A percentile compares a stretch with the other conserved stretches of the same genome.
Conservation (phyloP, 2,888 invertebrate species). For the Argynnis bischoffii region DNA sequence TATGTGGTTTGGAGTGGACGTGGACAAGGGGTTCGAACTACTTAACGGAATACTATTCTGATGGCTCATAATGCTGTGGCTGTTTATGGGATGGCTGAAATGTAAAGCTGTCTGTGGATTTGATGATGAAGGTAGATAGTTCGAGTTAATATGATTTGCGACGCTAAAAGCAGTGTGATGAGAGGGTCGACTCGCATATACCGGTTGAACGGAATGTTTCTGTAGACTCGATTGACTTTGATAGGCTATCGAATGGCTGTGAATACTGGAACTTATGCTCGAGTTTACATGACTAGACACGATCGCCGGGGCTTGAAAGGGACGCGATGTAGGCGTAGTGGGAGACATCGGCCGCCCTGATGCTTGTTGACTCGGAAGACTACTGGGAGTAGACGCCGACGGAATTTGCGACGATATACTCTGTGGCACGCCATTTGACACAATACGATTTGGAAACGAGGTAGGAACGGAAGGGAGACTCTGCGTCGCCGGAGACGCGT, state of each 20-base stretch:
- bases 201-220: constrained; percentile 77
- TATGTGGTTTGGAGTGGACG: constrained; percentile 61
- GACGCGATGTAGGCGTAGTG: constrained; percentile 64
- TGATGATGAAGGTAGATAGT: constrained; percentile 78
- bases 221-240: constrained; percentile 75
- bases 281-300: constrained; percentile 81
- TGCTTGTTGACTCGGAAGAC: constrained; percentile 72
- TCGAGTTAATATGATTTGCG: constrained; percentile 75
- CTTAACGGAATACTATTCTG: constrained; percentile 60
- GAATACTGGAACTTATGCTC: constrained; percentile 73
- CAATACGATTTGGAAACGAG: constrained; percentile 65
- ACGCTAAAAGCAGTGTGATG: constrained; percentile 73
- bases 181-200: constrained; percentile 67
- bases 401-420: constrained; percentile 59
- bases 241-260: constrained; percentile 70
- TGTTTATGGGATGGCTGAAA: constrained; percentile 62
- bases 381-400: constrained; percentile 61
- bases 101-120: constrained; percentile 67
- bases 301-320: constrained; percentile 70
- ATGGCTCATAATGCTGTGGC: constrained; percentile 70
- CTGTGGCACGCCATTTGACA: constrained; percentile 54
- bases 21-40: constrained; percentile 55
- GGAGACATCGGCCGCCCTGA: constrained; percentile 66
- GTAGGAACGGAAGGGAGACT: constrained; percentile 66
- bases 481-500: constrained; percentile 50